Conservation (phyloP, 1,140 invertebrate genomes). For the Heterodera carotae region DNA sequence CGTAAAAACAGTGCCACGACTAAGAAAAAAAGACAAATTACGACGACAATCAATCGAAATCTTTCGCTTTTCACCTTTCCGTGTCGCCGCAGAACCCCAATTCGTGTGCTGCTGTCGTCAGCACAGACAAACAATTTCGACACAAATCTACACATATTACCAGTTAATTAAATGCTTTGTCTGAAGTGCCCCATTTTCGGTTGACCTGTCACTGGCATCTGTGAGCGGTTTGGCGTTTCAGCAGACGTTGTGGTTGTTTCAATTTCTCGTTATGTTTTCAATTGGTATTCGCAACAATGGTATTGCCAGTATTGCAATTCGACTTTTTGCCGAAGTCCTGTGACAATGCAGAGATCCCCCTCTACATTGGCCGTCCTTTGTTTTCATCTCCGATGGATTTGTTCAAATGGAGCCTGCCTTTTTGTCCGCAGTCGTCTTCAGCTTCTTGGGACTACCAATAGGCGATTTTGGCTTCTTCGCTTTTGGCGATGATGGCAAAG, state of each 20-base stretch:
- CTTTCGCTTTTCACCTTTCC: not conserved
- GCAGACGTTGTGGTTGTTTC: conserved; percentile 44
- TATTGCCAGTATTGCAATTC: conserved; percentile 84
- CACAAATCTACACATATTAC: not conserved
- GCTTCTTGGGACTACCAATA: too few relatives aligned
- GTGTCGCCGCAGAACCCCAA: not conserved
- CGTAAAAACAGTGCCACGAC: conserved; percentile 11
- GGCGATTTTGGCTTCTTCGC: too few relatives aligned
- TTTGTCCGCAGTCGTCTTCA: too few relatives aligned
- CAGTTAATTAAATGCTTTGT: too few relatives aligned
- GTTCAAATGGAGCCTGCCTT: too few relatives aligned
- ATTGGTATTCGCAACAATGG: conserved; percentile 84
- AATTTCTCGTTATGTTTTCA: conserved; percentile 76
- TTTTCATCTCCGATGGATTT: too few relatives aligned
- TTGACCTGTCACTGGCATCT: not conserved
- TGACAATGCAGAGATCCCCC: too few relatives aligned
- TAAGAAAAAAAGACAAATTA: too few relatives aligned
- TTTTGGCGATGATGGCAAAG: too few relatives aligned
- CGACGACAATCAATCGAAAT: not conserved
- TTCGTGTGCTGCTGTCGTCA: not conserved
- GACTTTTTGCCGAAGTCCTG: conserved; percentile 79
- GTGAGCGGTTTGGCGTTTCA: conserved; percentile 30
- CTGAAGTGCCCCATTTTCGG: too few relatives aligned
- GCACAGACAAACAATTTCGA: not conserved
- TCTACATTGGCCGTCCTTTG: too few relatives aligned